These are phyloP conservation scores for Acronicta aceris DNA, from an alignment of 2,888 invertebrate species.

Conservation along the genomic window DNA sequence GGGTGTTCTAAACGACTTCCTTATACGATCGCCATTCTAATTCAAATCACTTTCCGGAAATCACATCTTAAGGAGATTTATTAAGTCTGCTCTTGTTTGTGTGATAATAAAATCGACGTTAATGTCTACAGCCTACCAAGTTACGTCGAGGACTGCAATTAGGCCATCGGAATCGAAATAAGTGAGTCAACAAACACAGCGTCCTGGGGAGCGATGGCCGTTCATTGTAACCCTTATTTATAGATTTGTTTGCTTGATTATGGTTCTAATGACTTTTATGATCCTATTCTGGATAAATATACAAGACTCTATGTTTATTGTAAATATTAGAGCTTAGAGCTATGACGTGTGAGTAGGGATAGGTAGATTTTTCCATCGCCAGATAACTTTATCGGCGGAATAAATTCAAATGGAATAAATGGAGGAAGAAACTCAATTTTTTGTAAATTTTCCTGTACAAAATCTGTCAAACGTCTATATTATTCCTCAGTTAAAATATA, in stretches of 20 bases:
- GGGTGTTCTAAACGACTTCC: conserved; percentile 77
- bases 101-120: conserved; percentile 75
- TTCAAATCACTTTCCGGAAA: conserved; percentile 75
- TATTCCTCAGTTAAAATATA: too few species aligned
- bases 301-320: conserved; percentile 30
- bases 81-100: conserved; percentile 78
- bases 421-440: too few species aligned
- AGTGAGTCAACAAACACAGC: conserved; percentile 80
- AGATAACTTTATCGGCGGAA: too few species aligned
- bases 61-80: conserved; percentile 74
- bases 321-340: conserved; percentile 26
- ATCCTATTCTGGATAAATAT: conserved; percentile 52
- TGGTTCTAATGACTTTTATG: conserved; percentile 50
- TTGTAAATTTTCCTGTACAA: too few species aligned
- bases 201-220: conserved; percentile 79
- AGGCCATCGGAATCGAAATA: conserved; percentile 74
- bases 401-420: too few species aligned
- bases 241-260: conserved; percentile 52
- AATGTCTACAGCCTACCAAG: conserved; percentile 72
- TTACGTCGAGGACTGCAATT: conserved; percentile 74
- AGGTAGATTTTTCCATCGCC: too few species aligned
- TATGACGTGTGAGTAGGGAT: too few species aligned
- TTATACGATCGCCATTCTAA: conserved; percentile 73
- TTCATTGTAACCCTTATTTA: conserved; percentile 59
- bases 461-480: too few species aligned